phyloP scores from a whole-genome alignment of 2,797 vertebrate species.

The Lithobates pipiens region DNA sequence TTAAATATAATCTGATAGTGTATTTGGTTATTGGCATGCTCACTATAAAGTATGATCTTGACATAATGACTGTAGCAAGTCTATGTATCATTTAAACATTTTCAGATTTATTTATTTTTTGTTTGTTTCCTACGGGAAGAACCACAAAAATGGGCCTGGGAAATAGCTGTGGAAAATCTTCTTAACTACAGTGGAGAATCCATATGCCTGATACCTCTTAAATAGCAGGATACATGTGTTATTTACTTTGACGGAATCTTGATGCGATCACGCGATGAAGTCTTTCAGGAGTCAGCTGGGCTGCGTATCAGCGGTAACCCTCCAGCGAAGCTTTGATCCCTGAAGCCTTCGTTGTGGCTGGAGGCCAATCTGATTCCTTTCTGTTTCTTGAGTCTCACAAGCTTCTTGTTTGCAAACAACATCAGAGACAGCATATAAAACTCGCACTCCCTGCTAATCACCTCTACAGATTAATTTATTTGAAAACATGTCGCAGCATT shows the following conservation, averaged over 20 bases:
- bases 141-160: constrained; percentile 17
- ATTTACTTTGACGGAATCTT: constrained; percentile 49
- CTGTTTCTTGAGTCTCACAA: constrained; percentile 37
- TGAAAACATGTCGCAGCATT: constrained; percentile 24
- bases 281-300: constrained; percentile 37
- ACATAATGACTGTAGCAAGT: neutral
- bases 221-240: constrained; percentile 39
- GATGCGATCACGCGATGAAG: constrained; percentile 43
- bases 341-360: constrained; percentile 48
- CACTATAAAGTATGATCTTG: neutral
- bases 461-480: constrained; percentile 39
- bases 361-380: constrained; percentile 45
- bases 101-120: neutral
- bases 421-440: constrained; percentile 34
- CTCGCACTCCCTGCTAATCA: constrained; percentile 44
- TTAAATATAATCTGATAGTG: neutral
- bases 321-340: constrained; percentile 56
- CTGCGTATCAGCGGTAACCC: constrained; percentile 54
- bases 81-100: constrained; percentile 1
- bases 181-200: constrained; percentile 33
- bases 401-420: constrained; percentile 48
- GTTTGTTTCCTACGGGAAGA: neutral
- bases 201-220: constrained; percentile 33
- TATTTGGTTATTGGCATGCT: neutral
- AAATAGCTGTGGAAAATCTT: constrained; percentile 19